Evolutionary conservation across 1,140 invertebrate genomes (phyloP).

Genomic region (Tetraneura akinire): DNA sequence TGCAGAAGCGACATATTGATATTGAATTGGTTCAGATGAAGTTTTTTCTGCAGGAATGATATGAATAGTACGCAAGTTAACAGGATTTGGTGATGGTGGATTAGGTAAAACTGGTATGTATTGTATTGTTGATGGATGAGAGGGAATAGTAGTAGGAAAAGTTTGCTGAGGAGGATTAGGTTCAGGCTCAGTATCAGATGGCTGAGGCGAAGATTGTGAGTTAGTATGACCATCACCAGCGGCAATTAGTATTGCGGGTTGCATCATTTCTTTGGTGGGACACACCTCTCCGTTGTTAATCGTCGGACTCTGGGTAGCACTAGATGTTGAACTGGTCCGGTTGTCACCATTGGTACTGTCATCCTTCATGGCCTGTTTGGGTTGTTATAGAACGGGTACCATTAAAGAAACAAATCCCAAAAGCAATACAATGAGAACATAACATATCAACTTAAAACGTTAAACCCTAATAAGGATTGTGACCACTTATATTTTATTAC

Average conservation of each 20-base stretch:
- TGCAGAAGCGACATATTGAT: conserved; percentile 52
- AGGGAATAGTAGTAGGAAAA: conserved; percentile 56
- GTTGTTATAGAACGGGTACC: conserved; percentile 48
- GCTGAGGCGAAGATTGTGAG: conserved; percentile 56
- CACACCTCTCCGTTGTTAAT: conserved; percentile 51
- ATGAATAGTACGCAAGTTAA: conserved; percentile 50
- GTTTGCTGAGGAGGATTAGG: conserved; percentile 53
- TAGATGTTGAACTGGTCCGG: conserved; percentile 50
- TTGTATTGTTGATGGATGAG: conserved; percentile 57
- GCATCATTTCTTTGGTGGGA: conserved; percentile 49
- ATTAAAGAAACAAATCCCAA: conserved; percentile 51
- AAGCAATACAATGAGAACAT: conserved; percentile 48
- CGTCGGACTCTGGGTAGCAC: conserved; percentile 49
- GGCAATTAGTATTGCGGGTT: conserved; percentile 48
- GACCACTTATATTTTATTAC: neutral
- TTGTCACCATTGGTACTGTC: conserved; percentile 49
- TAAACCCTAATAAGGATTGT: conserved; percentile 38
- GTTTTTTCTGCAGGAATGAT: conserved; percentile 46
- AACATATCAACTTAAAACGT: conserved; percentile 39
- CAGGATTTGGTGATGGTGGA: conserved; percentile 47
- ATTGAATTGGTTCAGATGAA: conserved; percentile 52
- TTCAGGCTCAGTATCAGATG: conserved; percentile 55
- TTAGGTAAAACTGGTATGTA: conserved; percentile 53
- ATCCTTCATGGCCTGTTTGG: conserved; percentile 48
- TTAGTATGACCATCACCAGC: conserved; percentile 50